Conservation (phyloP, 2,797 vertebrate genomes). For the Spatula versicolor region DNA sequence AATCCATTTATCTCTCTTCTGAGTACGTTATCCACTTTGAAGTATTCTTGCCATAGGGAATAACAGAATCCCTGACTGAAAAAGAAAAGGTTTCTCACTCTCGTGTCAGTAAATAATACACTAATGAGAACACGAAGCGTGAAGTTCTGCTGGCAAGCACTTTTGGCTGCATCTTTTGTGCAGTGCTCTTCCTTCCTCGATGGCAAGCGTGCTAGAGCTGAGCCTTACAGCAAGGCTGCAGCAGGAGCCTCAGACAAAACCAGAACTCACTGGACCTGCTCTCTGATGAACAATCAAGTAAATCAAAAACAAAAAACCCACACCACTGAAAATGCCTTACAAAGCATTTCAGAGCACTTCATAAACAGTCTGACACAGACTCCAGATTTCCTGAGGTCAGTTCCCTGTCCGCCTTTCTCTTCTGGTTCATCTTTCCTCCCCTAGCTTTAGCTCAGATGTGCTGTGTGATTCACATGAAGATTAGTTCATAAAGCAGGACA, state of each 20-base stretch:
- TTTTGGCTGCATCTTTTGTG: background rate
- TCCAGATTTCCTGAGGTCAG: background rate
- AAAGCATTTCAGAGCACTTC: background rate
- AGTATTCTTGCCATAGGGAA: conserved; percentile 6
- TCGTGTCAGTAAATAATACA: background rate
- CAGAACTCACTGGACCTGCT: background rate
- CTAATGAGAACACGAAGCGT: background rate
- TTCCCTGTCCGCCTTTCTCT: background rate
- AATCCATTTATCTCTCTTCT: background rate
- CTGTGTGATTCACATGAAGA: background rate
- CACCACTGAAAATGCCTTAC: background rate
- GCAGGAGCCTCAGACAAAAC: background rate
- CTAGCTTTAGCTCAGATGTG: background rate
- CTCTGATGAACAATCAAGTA: background rate
- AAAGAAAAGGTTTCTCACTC: background rate
- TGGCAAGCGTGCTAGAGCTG: background rate
- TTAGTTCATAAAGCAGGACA: background rate
- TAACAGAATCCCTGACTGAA: conserved; percentile 3
- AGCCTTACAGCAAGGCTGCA: background rate
- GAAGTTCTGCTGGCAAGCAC: background rate
- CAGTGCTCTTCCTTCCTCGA: background rate
- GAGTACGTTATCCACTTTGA: conserved; percentile 22
- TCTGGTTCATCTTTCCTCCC: background rate
- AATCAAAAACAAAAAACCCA: background rate
- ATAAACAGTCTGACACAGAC: background rate